phyloP scores from a whole-genome alignment of 1,140 invertebrate species.

The Hyles vespertilio region DNA sequence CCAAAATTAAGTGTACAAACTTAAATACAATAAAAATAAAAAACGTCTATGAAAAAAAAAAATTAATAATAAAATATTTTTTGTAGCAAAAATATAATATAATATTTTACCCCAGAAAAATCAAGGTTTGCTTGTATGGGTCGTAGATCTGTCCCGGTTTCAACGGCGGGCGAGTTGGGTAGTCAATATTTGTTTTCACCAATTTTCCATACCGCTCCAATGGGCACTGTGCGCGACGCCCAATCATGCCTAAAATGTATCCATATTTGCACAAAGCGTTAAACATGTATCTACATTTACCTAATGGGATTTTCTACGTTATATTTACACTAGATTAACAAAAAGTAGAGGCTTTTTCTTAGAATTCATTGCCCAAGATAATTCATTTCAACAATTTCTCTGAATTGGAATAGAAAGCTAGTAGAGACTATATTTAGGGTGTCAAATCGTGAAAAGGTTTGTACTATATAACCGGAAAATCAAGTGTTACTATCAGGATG shows the following conservation, averaged over 20 bases:
- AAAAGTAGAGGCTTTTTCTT: no score
- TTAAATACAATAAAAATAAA: no score
- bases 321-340: no score
- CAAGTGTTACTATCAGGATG: no score
- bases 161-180: conserved; percentile 46
- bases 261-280: neutral
- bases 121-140: conserved; percentile 63
- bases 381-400: no score
- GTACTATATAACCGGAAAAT: no score
- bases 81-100: neutral
- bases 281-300: neutral
- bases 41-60: neutral
- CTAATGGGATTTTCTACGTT: no score
- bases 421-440: no score
- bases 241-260: conserved; percentile 46
- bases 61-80: neutral
- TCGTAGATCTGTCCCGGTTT: conserved; percentile 56
- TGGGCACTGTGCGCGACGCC: conserved; percentile 45
- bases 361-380: no score
- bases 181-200: conserved; percentile 47
- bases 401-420: no score
- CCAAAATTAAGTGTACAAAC: no score
- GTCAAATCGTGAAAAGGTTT: no score
- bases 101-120: conserved; percentile 52
- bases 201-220: conserved; percentile 52